Conservation (phyloP, 2,888 invertebrate genomes). For the Tenthredo livida region DNA sequence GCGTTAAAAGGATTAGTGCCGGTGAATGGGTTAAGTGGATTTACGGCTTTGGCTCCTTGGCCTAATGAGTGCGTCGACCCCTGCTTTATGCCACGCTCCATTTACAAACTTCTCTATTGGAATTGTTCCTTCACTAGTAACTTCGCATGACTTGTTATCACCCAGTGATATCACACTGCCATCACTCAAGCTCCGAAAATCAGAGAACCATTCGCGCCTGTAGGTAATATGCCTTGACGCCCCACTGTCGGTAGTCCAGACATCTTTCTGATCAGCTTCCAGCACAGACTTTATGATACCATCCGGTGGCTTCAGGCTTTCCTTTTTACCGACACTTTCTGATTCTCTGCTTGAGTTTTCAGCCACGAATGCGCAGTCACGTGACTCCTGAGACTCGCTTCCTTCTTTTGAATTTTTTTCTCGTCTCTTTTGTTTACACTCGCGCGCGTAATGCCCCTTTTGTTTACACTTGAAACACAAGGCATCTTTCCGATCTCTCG, state of each 20-base stretch:
- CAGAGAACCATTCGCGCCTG: constrained; percentile 56
- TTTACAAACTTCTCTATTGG: constrained; percentile 54
- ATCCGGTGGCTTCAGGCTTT: background rate
- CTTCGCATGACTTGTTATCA: constrained; percentile 58
- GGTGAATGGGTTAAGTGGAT: too few relatives aligned
- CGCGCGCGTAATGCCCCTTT: constrained; percentile 56
- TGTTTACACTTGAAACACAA: constrained; percentile 55
- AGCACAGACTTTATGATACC: background rate
- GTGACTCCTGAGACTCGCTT: background rate
- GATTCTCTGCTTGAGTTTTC: background rate
- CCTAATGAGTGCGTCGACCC: too few relatives aligned
- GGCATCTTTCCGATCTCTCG: constrained; percentile 35
- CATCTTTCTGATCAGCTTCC: background rate
- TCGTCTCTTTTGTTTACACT: constrained; percentile 50
- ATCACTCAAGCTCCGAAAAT: constrained; percentile 53
- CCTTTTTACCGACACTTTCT: background rate
- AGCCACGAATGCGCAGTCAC: constrained; percentile 55
- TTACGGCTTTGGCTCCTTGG: too few relatives aligned
- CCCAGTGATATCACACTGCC: constrained; percentile 55
- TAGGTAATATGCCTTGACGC: constrained; percentile 57
- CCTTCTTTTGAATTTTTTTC: constrained; percentile 27
- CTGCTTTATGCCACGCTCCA: too few relatives aligned
- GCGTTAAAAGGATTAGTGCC: too few relatives aligned
- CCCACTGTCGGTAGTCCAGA: constrained; percentile 51
- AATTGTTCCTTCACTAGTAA: constrained; percentile 60